phyloP scores from a whole-genome alignment of 2,113 vertebrate genomes.

The Oceanodroma tethys region DNA sequence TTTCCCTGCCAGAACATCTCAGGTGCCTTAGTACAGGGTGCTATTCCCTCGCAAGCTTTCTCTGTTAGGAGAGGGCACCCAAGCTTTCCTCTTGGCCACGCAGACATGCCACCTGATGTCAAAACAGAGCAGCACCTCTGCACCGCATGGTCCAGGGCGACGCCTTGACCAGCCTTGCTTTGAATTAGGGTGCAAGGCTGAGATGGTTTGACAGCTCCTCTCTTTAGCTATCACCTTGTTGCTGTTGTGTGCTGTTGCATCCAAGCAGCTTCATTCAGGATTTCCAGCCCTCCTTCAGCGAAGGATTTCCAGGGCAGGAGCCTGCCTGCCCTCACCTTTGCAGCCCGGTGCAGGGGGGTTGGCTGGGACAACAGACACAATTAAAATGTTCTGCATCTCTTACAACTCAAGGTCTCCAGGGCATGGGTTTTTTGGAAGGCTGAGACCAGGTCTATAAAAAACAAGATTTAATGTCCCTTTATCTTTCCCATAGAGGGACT shows the following conservation, averaged over 20 bases:
- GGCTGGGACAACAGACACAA: neutral
- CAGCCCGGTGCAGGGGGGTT: neutral
- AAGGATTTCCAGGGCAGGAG: neutral
- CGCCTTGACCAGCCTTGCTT: neutral
- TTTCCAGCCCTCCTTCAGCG: neutral
- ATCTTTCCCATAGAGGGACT: neutral
- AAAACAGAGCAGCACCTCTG: neutral
- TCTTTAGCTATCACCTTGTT: neutral
- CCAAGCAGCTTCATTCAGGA: neutral
- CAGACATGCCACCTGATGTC: neutral
- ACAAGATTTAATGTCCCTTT: conserved; percentile 31
- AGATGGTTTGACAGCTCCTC: neutral
- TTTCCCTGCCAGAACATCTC: neutral
- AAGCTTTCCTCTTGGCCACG: neutral
- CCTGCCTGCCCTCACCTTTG: neutral
- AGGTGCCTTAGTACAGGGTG: neutral
- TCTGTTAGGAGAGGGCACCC: neutral
- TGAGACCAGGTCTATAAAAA: conserved; percentile 22
- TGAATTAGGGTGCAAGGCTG: neutral
- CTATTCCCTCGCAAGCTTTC: neutral
- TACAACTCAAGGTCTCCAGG: neutral
- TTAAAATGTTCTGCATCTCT: conserved; percentile 13
- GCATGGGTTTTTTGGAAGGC: neutral
- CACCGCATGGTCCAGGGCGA: rapidly evolving
- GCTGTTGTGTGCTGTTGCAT: neutral